Conservation (phyloP, 2,797 vertebrate genomes). For the Dendrocincla fuliginosa region DNA sequence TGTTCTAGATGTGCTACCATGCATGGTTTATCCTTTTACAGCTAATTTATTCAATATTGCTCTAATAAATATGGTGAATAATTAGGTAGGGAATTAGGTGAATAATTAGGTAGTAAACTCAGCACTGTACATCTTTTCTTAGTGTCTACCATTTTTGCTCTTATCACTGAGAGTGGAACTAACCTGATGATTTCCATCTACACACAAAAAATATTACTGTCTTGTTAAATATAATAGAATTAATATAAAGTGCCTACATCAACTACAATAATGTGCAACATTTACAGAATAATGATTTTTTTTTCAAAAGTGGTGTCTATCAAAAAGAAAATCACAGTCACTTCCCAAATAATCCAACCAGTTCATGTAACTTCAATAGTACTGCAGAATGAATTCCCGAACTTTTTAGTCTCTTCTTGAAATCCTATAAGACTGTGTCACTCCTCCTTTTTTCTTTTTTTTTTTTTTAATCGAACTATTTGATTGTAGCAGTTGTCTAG, state of each 20-base stretch:
- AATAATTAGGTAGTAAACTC: constrained; percentile 36
- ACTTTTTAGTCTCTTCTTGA: neutral
- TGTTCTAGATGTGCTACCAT: constrained; percentile 19
- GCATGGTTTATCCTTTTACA: constrained; percentile 12
- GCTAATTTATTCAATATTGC: constrained; percentile 41
- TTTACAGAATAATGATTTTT: neutral
- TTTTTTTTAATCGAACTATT: neutral
- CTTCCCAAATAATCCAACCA: neutral
- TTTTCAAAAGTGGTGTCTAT: neutral
- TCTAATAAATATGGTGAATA: constrained; percentile 35
- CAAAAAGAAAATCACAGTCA: neutral
- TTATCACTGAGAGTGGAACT: neutral
- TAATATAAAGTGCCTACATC: neutral
- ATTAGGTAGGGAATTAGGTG: constrained; percentile 9
- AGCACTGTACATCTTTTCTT: neutral
- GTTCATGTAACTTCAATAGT: neutral
- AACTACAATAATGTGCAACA: neutral
- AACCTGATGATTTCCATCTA: neutral
- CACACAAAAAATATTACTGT: neutral
- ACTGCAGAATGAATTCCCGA: neutral
- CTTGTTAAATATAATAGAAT: neutral
- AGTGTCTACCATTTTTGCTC: neutral
- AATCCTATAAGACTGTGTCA: neutral
- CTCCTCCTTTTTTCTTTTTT: neutral
- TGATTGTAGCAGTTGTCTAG: neutral